Evolutionary conservation across 2,113 vertebrate species (phyloP).

Genomic region (Haemorhous mexicanus): DNA sequence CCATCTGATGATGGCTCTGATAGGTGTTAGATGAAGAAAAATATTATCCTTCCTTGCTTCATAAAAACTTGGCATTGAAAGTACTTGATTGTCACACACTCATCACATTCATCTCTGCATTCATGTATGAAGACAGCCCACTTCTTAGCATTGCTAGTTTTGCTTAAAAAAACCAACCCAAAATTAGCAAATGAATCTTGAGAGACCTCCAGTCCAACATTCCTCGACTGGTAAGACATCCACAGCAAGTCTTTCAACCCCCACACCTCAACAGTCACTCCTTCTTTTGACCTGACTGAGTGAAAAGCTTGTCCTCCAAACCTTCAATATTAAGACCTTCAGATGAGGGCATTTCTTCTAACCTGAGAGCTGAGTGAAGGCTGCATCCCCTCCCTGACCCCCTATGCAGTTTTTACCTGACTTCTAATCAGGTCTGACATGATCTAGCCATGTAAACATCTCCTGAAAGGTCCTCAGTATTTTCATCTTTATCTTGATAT

Average conservation of each 20-base stretch:
- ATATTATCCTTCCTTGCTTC: neutral
- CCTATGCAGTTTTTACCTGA: neutral
- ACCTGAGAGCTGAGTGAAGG: neutral
- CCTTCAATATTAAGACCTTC: neutral
- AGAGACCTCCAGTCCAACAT: neutral
- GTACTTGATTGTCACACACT: fast-evolving
- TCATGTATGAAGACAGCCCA: neutral
- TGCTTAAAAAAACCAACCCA: neutral
- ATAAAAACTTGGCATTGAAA: neutral
- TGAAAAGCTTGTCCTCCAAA: neutral
- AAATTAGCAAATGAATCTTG: neutral
- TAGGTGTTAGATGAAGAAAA: neutral
- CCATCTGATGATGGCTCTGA: neutral
- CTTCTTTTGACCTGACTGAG: neutral
- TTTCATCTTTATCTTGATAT: neutral
- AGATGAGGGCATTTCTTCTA: neutral
- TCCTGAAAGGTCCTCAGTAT: neutral
- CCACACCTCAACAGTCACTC: neutral
- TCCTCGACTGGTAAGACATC: neutral
- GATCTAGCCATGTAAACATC: neutral
- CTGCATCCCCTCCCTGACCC: neutral
- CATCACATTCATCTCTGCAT: neutral
- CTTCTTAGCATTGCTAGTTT: neutral
- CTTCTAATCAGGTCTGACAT: neutral
- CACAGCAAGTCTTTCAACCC: neutral